Evolutionary conservation across 2,888 invertebrate genomes (phyloP).

Genomic region (Nebria brevicollis): DNA sequence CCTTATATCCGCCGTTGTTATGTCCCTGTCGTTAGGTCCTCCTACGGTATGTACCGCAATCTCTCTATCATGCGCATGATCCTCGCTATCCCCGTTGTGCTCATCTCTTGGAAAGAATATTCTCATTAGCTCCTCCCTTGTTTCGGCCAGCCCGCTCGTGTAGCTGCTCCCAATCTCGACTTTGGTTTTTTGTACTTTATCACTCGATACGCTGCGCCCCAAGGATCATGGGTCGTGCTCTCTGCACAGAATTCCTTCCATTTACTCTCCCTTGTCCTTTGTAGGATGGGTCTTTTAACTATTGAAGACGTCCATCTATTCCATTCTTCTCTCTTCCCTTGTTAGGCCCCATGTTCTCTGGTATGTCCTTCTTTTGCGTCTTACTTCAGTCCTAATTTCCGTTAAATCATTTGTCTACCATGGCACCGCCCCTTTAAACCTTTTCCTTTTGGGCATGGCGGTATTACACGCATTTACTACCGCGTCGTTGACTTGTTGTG

Average conservation of each 20-base stretch:
- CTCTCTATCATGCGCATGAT: not conserved
- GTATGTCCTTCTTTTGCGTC: conserved; percentile 11
- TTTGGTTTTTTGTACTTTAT: not conserved
- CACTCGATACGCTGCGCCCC: not conserved
- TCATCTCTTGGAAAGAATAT: conserved; percentile 35
- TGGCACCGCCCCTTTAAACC: conserved; percentile 27
- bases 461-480: not conserved
- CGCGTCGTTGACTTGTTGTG: not conserved
- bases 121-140: conserved; percentile 9
- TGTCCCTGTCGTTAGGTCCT: not conserved
- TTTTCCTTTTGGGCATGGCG: not conserved
- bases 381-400: not conserved
- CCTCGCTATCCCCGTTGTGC: not conserved
- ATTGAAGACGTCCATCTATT: not conserved
- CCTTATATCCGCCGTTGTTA: conserved; percentile 14
- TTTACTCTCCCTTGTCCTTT: not conserved
- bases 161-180: not conserved
- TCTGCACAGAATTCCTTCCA: not conserved
- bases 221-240: not conserved
- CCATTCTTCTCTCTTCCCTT: too few species aligned
- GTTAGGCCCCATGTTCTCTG: conserved; percentile 2
- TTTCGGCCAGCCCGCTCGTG: conserved; percentile 20
- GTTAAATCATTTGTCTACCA: conserved; percentile 48
- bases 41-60: not conserved
- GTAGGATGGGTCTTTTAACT: conserved; percentile 17